Evolutionary conservation across 2,888 invertebrate genomes (phyloP), one percentile per base, ranked within the genome.

Genomic region (Cyclophora albipunctata): DNA sequence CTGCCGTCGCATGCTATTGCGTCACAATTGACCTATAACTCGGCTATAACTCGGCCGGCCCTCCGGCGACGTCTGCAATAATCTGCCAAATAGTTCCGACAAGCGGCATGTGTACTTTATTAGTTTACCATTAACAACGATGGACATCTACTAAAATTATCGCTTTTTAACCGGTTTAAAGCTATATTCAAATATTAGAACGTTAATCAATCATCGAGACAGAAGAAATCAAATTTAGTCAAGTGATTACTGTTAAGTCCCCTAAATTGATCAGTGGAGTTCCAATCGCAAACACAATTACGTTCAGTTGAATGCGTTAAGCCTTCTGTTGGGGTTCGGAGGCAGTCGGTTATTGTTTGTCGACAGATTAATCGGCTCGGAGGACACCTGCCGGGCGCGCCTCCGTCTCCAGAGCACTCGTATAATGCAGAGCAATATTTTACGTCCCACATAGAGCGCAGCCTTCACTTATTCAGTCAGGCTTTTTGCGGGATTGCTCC

Each of bases 311-410:
- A 62, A 66, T 60, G 64, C 60, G 44, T 57, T 58, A 57, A 60
- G 63, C 65, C 60, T 57, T 66, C 50, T 56, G 60, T 49, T 51
- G 34, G 34, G 20, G 42, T 42, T 20, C 20, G 43, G 5, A 5
- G 5, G 34, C 33, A 33, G 34, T 34, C 43, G 43, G 64, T 71
- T 71, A 79, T 76, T 76, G 75, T 78, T 79, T 73, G 71, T 59
- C 64, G 71, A 71, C 70, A 75, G 73, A 77, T 73, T 77, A 75
- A 76, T 73, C 67, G 70, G 59, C 58, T 60, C 58, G 60, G 61
- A 54, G 70, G 66, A 71, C 77, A 76, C 73, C 75, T 74, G 73
- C 57, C 57, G 54, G 59, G 54, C 55, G 59, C 59, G 59, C 49
- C 48, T 47, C 6, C 50, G 51, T 47, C 40, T 46, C 45, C 34